Percentiles rank a stretch among this genome's conserved stretches.
These are phyloP conservation scores for Conger conger DNA, from an alignment of 2,113 vertebrate genomes.

Conservation along the genomic window DNA sequence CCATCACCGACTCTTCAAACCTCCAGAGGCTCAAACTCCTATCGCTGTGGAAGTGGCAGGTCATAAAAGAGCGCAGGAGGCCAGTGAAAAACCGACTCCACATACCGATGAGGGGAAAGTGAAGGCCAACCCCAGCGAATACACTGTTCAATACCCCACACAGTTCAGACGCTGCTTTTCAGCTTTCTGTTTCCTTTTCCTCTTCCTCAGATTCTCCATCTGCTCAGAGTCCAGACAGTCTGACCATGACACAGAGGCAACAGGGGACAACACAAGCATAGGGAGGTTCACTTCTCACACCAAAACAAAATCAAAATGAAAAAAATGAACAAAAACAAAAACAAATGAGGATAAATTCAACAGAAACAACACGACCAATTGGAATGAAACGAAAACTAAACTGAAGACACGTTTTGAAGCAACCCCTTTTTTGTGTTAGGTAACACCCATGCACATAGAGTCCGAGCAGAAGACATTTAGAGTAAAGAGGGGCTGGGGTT, in stretches of 20 bases:
- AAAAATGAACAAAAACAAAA: slow-evolving; percentile 18
- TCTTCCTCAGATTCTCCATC: slow-evolving; percentile 11
- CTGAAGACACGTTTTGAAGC: slow-evolving; percentile 39
- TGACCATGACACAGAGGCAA: slow-evolving; percentile 37
- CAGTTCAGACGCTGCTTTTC: neutral
- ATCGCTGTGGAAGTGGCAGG: neutral
- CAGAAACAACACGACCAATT: neutral
- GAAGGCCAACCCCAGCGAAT: neutral
- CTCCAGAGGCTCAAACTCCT: neutral
- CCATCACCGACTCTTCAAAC: neutral
- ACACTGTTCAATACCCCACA: neutral
- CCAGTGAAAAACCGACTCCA: neutral
- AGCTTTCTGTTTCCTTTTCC: slow-evolving; percentile 18
- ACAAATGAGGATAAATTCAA: neutral
- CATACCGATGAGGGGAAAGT: neutral
- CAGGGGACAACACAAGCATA: slow-evolving; percentile 31
- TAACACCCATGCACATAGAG: slow-evolving; percentile 58
- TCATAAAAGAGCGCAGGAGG: neutral
- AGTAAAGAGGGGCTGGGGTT: neutral
- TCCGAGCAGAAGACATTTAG: slow-evolving; percentile 50
- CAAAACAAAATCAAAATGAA: slow-evolving; percentile 30
- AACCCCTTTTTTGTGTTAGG: slow-evolving; percentile 36
- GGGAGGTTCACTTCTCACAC: slow-evolving; percentile 35
- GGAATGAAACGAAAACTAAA: neutral
- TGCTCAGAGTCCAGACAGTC: slow-evolving; percentile 19